Evolutionary conservation across 2,888 invertebrate genomes (phyloP), one percentile per base, ranked within the genome.

Genomic region (Gasteruption jaculator): DNA sequence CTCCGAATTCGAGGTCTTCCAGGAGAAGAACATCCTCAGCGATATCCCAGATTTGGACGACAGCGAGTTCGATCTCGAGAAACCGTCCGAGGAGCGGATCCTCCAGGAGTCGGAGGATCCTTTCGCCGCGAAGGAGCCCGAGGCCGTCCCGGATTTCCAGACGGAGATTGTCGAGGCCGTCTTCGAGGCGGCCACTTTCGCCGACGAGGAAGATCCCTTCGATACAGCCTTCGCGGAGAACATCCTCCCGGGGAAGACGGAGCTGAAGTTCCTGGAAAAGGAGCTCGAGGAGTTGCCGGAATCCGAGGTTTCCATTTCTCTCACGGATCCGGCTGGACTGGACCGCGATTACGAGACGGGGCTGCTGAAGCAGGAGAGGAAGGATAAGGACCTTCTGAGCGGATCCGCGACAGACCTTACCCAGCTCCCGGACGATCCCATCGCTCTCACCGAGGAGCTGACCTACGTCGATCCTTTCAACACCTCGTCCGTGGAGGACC

Each of bases 391-490:
- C 67, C 75, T 89, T 18, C 71, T 89, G 31, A 86, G 83, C 26
- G 86, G 85, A 8, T 89, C 88, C 55, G 79, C 79, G 29, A 85
- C 86, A 30, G 88, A 89, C 68, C 73, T 89, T 35, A 80, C 82
- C 11, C 77, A 80, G 57, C 71, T 87, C 40, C 78, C 77, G 1
- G 82, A 85, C 54, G 76, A 79, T 18, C 86, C 86, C 1, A 77
- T 86, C 37, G 75, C 79, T 46, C 86, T 86, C 0, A 72, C 75
- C 30, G 74, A 79, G 7, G 77, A 78, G 45, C 68, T 76, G 43
- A 82, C 79, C 38, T 79, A 80, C 57, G 80, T 82, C 38, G 91
- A 91, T 73, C 91, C 91, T 0, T 91, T 92, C 58, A 91, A 91
- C 61, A 91, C 91, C 1, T 88, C 90, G 1, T 79, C 81, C 21